Evolutionary conservation across 2,888 invertebrate species (phyloP), one percentile per base, ranked within the genome.

Genomic region (Andrena praecox): DNA sequence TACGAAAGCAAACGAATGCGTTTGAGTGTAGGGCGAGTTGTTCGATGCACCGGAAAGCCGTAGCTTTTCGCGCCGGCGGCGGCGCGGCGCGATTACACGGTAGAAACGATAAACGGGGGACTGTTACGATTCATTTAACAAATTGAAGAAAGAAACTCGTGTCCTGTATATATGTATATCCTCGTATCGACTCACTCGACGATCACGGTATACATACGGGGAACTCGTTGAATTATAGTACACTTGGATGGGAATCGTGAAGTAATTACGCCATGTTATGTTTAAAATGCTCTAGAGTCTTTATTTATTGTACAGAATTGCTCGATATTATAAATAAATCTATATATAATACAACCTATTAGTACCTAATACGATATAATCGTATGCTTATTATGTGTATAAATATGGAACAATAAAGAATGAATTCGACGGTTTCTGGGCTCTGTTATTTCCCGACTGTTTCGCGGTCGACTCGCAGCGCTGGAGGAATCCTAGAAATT

Each of bases 231-330:
- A 87, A 84, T 85, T 85, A 85, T 82, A 76, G 74, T 86, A 85
- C 74, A 86, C 71, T 85, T 76, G 42, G 80, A 87, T 71, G 83
- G 78, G 68, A 64, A 82, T 87, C 78, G 87, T 82, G 74, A 79
- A 42, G 78, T 73, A 72, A 76, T 67, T 77, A 82, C 82, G 88
- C 82, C 84, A 87, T 78, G 88, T 91, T 91, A 82, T 84, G 87
- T 92, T 91, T 90, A 84, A 86, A 89, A 87, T 85, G 86, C 87
- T 89, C 88, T 88, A 90, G 87, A 92, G 87, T 90, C 82, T 92
- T 91, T 91, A 92, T 92, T 91, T 91, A 91, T 90, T 90, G 91
- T 91, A 91, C 88, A 91, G 69, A 91, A 90, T 42, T 84, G 80
- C 88, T 90, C 85, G 83, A 87, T 87, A 87, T 89, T 76, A 77